Percentiles rank a stretch among this genome's conserved stretches.
These are phyloP conservation scores for Euwallacea similis DNA, from an alignment of 1,140 invertebrate genomes.

Conservation along the genomic window DNA sequence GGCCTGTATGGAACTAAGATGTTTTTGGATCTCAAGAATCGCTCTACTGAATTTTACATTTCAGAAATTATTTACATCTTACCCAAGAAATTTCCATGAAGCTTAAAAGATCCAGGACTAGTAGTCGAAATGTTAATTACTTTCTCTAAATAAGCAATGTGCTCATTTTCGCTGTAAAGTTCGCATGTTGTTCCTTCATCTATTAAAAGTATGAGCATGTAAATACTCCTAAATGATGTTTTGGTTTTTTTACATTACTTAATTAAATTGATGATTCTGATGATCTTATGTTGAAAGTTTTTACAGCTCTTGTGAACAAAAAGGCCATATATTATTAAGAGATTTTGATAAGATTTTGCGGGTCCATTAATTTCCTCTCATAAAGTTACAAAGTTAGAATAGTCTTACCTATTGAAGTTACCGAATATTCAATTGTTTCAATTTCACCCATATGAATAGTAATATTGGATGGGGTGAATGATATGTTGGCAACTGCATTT, in stretches of 20 bases:
- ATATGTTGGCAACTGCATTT: not conserved
- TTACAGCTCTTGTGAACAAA: too few relatives aligned
- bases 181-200: constrained; percentile 6
- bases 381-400: not conserved
- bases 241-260: too few relatives aligned
- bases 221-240: too few relatives aligned
- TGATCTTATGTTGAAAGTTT: too few relatives aligned
- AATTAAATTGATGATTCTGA: too few relatives aligned
- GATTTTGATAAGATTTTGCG: too few relatives aligned
- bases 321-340: too few relatives aligned
- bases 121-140: constrained; percentile 5
- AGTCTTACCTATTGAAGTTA: constrained; percentile 11
- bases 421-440: not conserved
- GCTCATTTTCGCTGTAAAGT: constrained; percentile 29
- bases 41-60: too few relatives aligned
- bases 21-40: too few relatives aligned
- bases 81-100: constrained; percentile 67
- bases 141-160: constrained; percentile 35
- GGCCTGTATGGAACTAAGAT: not conserved
- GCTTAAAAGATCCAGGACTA: constrained; percentile 52
- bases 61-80: constrained; percentile 40
- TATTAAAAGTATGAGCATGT: not conserved
- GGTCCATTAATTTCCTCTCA: too few relatives aligned
- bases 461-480: constrained; percentile 7
- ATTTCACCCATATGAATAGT: constrained; percentile 7